These are phyloP conservation scores for Lineus longissimus DNA, from an alignment of 1,140 invertebrate species.

Conservation along the genomic window DNA sequence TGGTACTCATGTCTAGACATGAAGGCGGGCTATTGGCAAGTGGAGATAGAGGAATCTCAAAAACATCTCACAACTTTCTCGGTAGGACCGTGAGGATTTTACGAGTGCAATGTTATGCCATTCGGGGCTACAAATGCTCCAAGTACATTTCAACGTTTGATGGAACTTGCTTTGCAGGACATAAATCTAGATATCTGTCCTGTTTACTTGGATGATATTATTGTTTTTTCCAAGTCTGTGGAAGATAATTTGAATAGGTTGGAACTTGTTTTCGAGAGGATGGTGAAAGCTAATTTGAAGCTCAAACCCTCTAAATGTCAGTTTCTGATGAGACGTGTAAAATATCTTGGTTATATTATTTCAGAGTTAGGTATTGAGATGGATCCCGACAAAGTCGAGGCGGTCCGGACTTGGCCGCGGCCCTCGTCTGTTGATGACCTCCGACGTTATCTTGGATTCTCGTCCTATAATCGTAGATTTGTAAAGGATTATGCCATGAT, in stretches of 20 bases:
- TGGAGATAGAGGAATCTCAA: slow-evolving; percentile 32
- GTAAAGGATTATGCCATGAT: slow-evolving; percentile 29
- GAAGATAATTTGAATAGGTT: slow-evolving; percentile 18
- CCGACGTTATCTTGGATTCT: slow-evolving; percentile 36
- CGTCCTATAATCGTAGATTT: slow-evolving; percentile 30
- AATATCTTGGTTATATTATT: slow-evolving; percentile 33
- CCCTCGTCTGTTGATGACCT: slow-evolving; percentile 33
- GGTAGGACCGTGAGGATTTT: slow-evolving; percentile 18
- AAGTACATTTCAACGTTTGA: slow-evolving; percentile 30
- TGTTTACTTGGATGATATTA: slow-evolving; percentile 21
- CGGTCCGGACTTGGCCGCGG: slow-evolving; percentile 31
- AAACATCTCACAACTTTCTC: slow-evolving; percentile 40
- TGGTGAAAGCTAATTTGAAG: slow-evolving; percentile 17
- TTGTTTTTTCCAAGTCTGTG: slow-evolving; percentile 19
- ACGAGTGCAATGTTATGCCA: slow-evolving; percentile 19
- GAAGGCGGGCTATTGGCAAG: too few relatives aligned
- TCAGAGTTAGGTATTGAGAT: slow-evolving; percentile 26
- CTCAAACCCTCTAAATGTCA: slow-evolving; percentile 27
- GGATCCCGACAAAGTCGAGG: slow-evolving; percentile 33
- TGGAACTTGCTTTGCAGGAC: slow-evolving; percentile 23
- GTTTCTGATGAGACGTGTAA: slow-evolving; percentile 41
- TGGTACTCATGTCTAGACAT: slow-evolving; percentile 53
- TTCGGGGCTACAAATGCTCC: slow-evolving; percentile 23
- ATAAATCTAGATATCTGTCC: slow-evolving; percentile 13
- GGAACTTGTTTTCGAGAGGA: slow-evolving; percentile 14